A percentile compares a stretch with the other conserved stretches of the same genome.
These are phyloP conservation scores for Ameiurus melas DNA, from an alignment of 2,113 vertebrate species.

Conservation along the genomic window DNA sequence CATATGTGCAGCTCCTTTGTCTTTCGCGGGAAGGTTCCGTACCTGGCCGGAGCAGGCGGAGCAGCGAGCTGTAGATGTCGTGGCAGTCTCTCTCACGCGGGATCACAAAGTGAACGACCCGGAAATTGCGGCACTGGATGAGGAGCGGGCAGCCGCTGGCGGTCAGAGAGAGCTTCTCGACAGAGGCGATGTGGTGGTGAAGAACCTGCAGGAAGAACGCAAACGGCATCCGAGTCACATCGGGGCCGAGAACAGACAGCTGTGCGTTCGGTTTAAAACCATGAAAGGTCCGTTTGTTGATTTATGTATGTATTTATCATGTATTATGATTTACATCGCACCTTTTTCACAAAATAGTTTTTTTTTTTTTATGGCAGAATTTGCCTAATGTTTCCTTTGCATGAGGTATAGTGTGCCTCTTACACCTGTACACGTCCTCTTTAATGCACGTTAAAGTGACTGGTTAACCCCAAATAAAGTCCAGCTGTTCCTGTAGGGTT, in stretches of 20 bases:
- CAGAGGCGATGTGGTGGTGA: conserved; percentile 92
- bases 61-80: conserved; percentile 93
- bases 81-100: conserved; percentile 94
- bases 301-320: too few relatives aligned
- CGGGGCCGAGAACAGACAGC: background rate
- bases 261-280: too few relatives aligned
- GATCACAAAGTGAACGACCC: conserved; percentile 90
- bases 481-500: too few relatives aligned
- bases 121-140: conserved; percentile 95
- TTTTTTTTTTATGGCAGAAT: too few relatives aligned
- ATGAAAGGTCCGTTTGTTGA: too few relatives aligned
- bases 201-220: conserved; percentile 78
- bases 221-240: background rate
- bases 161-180: conserved; percentile 93
- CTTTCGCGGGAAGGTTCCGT: conserved; percentile 37
- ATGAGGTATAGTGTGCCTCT: background rate
- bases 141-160: conserved; percentile 92
- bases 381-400: background rate
- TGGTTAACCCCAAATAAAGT: too few relatives aligned
- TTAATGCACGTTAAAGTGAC: too few relatives aligned
- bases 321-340: too few relatives aligned
- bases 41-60: conserved; percentile 91
- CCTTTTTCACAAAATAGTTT: too few relatives aligned
- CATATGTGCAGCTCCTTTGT: background rate
- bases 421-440: background rate